Conservation (phyloP, 2,113 vertebrate genomes). For the Lucifuga dentata region DNA sequence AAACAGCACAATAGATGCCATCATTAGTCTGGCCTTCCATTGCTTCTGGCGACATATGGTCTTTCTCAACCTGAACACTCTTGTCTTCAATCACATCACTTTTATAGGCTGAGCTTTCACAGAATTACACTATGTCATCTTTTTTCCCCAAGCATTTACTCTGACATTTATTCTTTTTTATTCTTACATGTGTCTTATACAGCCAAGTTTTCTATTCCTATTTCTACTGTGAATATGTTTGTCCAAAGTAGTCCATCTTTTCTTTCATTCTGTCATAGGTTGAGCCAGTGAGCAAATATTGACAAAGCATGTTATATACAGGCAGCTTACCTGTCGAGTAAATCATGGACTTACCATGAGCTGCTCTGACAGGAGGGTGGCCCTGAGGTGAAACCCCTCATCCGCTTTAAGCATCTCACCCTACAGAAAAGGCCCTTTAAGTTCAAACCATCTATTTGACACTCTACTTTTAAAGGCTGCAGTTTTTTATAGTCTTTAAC, state of each 20-base stretch:
- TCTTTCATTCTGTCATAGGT: slow-evolving; percentile 1
- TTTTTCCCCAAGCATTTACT: too few species aligned
- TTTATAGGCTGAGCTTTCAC: slow-evolving; percentile 14
- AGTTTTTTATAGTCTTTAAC: too few species aligned
- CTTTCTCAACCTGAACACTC: slow-evolving; percentile 27
- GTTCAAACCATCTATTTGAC: slow-evolving; percentile 44
- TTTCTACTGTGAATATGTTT: too few species aligned
- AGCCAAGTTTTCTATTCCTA: too few species aligned
- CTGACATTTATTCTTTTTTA: too few species aligned
- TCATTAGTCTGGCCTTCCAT: slow-evolving; percentile 32
- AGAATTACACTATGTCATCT: neutral
- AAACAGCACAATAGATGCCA: slow-evolving; percentile 52
- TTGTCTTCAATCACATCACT: slow-evolving; percentile 36
- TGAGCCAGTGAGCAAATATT: slow-evolving; percentile 2
- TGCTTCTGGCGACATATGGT: slow-evolving; percentile 58
- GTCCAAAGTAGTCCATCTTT: accelerated
- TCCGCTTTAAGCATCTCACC: slow-evolving; percentile 59
- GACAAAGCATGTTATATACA: slow-evolving; percentile 13
- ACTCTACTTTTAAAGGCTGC: neutral
- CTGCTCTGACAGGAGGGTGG: slow-evolving; percentile 19
- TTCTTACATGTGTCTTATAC: too few species aligned
- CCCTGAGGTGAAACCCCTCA: slow-evolving; percentile 60
- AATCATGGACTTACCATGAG: slow-evolving; percentile 56
- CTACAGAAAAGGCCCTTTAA: slow-evolving; percentile 19
- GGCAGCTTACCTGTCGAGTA: slow-evolving; percentile 34